Conservation (phyloP, 2,113 vertebrate species). For the Hypocryptadius cinnamomeus region DNA sequence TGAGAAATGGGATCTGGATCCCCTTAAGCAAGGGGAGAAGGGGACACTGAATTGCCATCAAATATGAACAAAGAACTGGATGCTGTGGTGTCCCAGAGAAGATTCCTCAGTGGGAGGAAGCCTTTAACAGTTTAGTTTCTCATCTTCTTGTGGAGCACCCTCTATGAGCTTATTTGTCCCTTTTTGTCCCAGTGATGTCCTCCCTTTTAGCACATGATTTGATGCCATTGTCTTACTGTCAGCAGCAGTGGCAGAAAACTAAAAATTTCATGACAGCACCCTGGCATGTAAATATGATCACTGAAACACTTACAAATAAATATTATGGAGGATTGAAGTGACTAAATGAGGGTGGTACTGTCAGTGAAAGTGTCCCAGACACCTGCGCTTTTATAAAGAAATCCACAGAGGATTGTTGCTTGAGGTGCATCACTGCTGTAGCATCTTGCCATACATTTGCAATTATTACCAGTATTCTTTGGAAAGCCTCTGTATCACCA, state of each 20-base stretch:
- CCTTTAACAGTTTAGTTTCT: not conserved
- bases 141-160: not conserved
- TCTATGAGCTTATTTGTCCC: not conserved
- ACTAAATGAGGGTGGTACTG: not conserved
- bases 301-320: not conserved
- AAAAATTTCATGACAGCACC: not conserved
- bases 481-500: not conserved
- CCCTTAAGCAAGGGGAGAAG: not conserved
- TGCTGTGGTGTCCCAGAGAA: not conserved
- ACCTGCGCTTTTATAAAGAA: not conserved
- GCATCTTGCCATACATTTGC: not conserved
- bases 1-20: not conserved
- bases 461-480: not conserved
- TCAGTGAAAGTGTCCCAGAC: not conserved
- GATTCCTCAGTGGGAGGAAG: not conserved
- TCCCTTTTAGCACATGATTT: not conserved
- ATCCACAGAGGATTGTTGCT: not conserved
- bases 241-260: not conserved
- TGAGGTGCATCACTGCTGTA: not conserved
- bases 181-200: no score
- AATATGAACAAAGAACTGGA: accelerated
- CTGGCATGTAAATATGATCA: not conserved
- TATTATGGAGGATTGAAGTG: not conserved
- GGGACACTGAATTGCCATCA: not conserved
- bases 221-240: not conserved